Evolutionary conservation across 1,140 invertebrate species (phyloP), one percentile per base, ranked within the genome.

Genomic region (Pristionchus pacificus): DNA sequence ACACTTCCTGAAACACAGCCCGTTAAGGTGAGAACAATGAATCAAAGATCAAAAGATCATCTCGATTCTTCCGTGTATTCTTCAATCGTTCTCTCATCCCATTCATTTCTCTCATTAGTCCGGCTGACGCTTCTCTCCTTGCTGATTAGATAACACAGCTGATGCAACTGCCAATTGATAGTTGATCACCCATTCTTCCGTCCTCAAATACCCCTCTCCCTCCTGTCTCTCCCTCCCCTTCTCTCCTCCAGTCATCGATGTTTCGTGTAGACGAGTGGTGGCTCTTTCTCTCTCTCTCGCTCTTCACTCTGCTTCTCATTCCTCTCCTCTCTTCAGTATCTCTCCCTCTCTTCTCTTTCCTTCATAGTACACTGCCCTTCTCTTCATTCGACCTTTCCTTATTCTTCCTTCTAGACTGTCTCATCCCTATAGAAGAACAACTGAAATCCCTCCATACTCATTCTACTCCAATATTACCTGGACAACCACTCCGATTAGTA

Each of bases 221-320:
- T 49, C 19, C 38, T 49, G 38, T 19, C 38, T 10, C 19, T 6
- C 19, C 38, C 38, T 49, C 19, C 19, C 38, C 38, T 49, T 49
- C n/a, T n/a, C n/a, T n/a, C n/a, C n/a, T n/a, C n/a, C n/a, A n/a
- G n/a, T n/a, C n/a, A n/a, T n/a, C n/a, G n/a, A n/a, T n/a, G n/a
- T n/a, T n/a, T n/a, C n/a, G n/a, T n/a, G n/a, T n/a, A n/a, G n/a
- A n/a, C n/a, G n/a, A n/a, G n/a, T n/a, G n/a, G n/a, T 49, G 38
- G 38, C 31, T 29, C 15, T 29, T 63, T 67, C 65, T 67, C 19
- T 25, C 3, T 30, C n/a, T 57, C 59, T 55, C 59, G 14, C n/a
- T 67, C 55, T 58, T 57, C 30, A 3, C 55, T 19, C 31, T 29
- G 1, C 30, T 19, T 27, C 30, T 55, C 58, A 57, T 67, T 58